Evolutionary conservation across 2,888 invertebrate genomes (phyloP), one percentile per base, ranked within the genome.

Genomic region (Pammene fasciana): DNA sequence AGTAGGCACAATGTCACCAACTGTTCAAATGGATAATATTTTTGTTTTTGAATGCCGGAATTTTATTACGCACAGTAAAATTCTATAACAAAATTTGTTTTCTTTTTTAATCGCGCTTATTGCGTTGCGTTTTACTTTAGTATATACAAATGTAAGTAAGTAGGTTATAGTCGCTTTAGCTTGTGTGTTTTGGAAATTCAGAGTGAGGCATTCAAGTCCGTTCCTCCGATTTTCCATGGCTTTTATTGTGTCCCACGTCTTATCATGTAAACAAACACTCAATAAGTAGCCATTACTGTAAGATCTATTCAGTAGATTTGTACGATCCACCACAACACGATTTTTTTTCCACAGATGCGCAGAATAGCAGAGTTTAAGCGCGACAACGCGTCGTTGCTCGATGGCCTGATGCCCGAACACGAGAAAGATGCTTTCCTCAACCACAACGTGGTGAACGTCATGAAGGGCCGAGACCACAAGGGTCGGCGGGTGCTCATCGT

Each of bases 401-500:
- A 94, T 61, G 94, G 95, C 46, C 84, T 97, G 65, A 82, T 95
- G 79, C 96, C 97, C 0, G 93, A 93, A 18, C 94, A 95, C 59
- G 95, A 97, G 79, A 94, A 94, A 80, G 89, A 90, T 0, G 94
- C 95, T 8, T 94, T 97, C 79, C 86, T 94, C n/a, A 94, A 96
- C 34, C 94, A 95, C 82, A 94, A 95, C 75, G 94, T 96, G 0
- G 95, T 96, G 8, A 97, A 97, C 81, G 97, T 97, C 3, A 82
- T 97, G 73, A 95, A 94, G 76, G 94, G 95, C 70, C 93, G 96
- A 52, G 97, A 97, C 83, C 95, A 96, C 76, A 94, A 95, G 80
- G 96, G 96, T 26, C 93, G 97, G 71, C 94, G 97, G 72, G 94
- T 97, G 0, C 92, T 97, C 10, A 82, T 97, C 45, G 95, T 96